These are phyloP conservation scores for Ricordea florida DNA, from an alignment of 92 coral and sea anemone genomes.

Conservation along the genomic window DNA sequence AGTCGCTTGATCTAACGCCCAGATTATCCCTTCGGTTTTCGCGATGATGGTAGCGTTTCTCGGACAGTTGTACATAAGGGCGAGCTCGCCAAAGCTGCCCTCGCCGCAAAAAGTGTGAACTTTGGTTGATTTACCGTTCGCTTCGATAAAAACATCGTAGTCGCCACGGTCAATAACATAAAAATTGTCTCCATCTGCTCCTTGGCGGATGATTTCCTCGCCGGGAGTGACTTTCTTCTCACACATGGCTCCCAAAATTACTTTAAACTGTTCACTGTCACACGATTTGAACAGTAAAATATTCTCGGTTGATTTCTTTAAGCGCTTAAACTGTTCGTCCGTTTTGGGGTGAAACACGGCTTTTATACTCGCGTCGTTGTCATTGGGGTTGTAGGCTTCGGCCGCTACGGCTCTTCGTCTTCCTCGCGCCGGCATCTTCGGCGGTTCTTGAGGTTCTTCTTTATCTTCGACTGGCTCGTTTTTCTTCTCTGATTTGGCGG, in stretches of 20 bases:
- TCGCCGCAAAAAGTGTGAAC: conserved; percentile 88
- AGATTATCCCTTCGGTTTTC: conserved; percentile 78
- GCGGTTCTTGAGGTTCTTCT: conserved; percentile 76
- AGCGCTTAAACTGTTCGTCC: conserved; percentile 81
- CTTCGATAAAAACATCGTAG: conserved; percentile 83
- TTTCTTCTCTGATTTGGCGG: conserved; percentile 63
- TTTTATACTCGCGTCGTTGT: conserved; percentile 66
- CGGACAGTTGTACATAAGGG: conserved; percentile 98
- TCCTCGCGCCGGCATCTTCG: conserved; percentile 78
- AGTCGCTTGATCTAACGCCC: conserved; percentile 95
- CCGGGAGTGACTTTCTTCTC: conserved; percentile 79
- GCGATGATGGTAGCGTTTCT: conserved; percentile 98
- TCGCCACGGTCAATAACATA: conserved; percentile 91
- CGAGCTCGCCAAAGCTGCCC: conserved; percentile 98
- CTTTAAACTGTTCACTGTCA: conserved; percentile 87
- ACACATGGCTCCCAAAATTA: conserved; percentile 87
- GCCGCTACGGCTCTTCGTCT: conserved; percentile 96
- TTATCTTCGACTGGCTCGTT: conserved; percentile 74
- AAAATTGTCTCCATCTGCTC: conserved; percentile 97
- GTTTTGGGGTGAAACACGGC: conserved; percentile 86
- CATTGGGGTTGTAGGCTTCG: conserved; percentile 92
- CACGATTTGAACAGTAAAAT: conserved; percentile 88
- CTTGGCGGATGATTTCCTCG: conserved; percentile 88
- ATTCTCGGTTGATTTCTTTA: conserved; percentile 84
- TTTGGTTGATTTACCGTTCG: conserved; percentile 59